Evolutionary conservation across 2,113 vertebrate species (phyloP).

Genomic region (Atractosteus spatula): DNA sequence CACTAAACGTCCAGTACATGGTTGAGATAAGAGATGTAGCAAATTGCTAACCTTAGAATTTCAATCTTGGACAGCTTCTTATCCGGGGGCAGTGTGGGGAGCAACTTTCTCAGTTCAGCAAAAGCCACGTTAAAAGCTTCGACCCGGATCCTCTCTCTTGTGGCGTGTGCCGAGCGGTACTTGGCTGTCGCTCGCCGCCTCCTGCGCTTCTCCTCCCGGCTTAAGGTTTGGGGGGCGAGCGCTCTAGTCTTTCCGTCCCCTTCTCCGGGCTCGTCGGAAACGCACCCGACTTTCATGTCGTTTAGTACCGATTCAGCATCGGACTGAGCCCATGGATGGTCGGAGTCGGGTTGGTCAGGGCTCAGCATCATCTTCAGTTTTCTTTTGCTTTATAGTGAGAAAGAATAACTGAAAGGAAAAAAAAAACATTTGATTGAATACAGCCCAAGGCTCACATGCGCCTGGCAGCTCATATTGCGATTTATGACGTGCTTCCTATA

Average conservation of each 20-base stretch:
- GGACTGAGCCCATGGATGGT: constrained; percentile 71
- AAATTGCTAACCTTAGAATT: constrained; percentile 79
- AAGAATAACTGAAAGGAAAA: constrained; percentile 15
- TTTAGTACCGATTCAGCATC: constrained; percentile 82
- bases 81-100: constrained; percentile 78
- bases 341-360: constrained; percentile 81
- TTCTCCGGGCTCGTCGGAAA: constrained; percentile 75
- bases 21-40: constrained; percentile 84
- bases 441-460: no score
- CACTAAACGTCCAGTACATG: constrained; percentile 81
- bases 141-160: constrained; percentile 74
- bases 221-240: constrained; percentile 73
- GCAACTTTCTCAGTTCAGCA: constrained; percentile 66
- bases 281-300: constrained; percentile 66
- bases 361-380: constrained; percentile 86
- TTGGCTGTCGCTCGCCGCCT: constrained; percentile 65
- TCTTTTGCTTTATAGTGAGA: background rate
- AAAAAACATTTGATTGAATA: background rate
- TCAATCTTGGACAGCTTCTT: constrained; percentile 84
- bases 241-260: constrained; percentile 57
- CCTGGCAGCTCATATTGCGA: no score
- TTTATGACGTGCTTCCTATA: no score
- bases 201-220: constrained; percentile 84
- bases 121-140: constrained; percentile 74
- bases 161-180: constrained; percentile 68